Percentiles rank a stretch among this genome's conserved stretches.
These are phyloP conservation scores for Panthera uncia DNA, from an alignment of 2,113 vertebrate species.

Conservation along the genomic window DNA sequence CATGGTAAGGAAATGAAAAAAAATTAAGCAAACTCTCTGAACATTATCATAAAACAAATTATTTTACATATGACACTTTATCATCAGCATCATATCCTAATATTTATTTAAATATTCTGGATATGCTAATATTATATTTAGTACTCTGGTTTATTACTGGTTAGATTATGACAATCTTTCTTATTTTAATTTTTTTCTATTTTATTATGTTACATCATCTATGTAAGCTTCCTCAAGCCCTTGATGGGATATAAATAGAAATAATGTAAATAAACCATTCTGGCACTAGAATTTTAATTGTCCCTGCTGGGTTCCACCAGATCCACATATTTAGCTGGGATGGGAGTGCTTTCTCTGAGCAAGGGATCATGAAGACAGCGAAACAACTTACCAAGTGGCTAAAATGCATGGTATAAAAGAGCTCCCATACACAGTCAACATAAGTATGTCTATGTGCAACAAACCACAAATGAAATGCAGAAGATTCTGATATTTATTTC, in stretches of 20 bases:
- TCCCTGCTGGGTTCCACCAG: not conserved
- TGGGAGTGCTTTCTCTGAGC: not conserved
- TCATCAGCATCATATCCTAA: not conserved
- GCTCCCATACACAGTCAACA: not conserved
- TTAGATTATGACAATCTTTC: not conserved
- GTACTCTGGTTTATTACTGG: not conserved
- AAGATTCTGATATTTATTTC: conserved; percentile 23
- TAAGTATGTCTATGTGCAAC: not conserved
- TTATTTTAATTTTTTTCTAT: not conserved
- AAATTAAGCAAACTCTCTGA: not conserved
- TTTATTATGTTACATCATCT: not conserved
- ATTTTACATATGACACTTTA: conserved; percentile 5
- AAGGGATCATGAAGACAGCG: not conserved
- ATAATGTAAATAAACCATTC: not conserved
- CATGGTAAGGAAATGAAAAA: not conserved
- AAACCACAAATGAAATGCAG: not conserved
- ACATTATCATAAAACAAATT: conserved; percentile 30
- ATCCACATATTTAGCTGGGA: not conserved
- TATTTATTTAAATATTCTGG: conserved; percentile 17
- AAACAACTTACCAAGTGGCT: not conserved
- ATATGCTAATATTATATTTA: conserved; percentile 25
- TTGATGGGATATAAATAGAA: not conserved
- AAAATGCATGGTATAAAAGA: not conserved
- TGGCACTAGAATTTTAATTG: not conserved
- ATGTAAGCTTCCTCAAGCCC: not conserved